phyloP scores from a whole-genome alignment of 2,888 invertebrate species.

The Polydrusus cervinus region DNA sequence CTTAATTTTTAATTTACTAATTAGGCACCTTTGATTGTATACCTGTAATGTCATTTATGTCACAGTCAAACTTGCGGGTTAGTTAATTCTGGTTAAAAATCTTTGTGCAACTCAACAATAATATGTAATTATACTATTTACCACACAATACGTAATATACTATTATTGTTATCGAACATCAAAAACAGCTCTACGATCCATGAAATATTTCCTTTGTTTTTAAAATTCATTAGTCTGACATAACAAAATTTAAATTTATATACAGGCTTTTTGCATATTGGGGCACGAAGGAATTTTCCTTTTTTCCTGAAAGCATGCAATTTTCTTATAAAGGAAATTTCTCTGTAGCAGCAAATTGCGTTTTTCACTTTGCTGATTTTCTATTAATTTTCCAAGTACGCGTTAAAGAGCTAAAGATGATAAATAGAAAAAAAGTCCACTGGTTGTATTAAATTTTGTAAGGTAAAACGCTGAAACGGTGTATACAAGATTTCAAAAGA shows the following conservation, averaged over 20 bases:
- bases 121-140: no score
- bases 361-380: constrained; percentile 28
- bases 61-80: no score
- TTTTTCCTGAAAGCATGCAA: constrained; percentile 15
- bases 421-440: constrained; percentile 2
- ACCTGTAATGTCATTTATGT: no score
- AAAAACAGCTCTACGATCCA: not conserved
- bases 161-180: not conserved
- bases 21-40: no score
- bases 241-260: constrained; percentile 27
- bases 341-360: constrained; percentile 20
- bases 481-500: not conserved
- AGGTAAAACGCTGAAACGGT: not conserved
- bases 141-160: not conserved
- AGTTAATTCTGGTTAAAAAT: no score
- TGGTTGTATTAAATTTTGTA: constrained; percentile 1
- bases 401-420: constrained; percentile 6
- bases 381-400: constrained; percentile 20
- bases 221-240: constrained; percentile 3
- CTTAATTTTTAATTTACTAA: no score
- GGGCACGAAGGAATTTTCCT: constrained; percentile 19
- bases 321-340: constrained; percentile 30
- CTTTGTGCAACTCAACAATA: no score
- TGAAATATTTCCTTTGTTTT: not conserved
- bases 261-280: constrained; percentile 19